phyloP scores from a whole-genome alignment of 2,888 invertebrate genomes.

The Caenorhabditis afra region DNA sequence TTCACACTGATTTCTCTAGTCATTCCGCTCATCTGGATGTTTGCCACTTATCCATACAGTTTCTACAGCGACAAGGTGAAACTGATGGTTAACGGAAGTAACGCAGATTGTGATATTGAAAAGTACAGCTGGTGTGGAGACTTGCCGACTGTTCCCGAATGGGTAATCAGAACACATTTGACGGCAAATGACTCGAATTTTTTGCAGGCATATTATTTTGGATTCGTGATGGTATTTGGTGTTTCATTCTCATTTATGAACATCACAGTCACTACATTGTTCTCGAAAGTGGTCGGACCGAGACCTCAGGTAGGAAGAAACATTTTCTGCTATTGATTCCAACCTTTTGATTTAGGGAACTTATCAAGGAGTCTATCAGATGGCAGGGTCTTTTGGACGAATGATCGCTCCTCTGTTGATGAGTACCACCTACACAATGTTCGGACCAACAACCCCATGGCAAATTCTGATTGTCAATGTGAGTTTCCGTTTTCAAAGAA shows the following conservation, averaged over 20 bases:
- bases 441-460: slow-evolving; percentile 53
- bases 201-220: slow-evolving; percentile 53
- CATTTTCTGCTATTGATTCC: too few species aligned
- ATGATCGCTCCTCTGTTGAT: slow-evolving; percentile 54
- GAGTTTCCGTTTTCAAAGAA: too few species aligned
- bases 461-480: slow-evolving; percentile 45
- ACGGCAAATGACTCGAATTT: neutral
- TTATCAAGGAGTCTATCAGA: slow-evolving; percentile 65
- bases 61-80: slow-evolving; percentile 45
- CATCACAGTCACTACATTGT: slow-evolving; percentile 62
- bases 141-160: slow-evolving; percentile 29
- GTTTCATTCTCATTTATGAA: slow-evolving; percentile 59
- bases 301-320: slow-evolving; percentile 43
- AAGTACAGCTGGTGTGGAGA: slow-evolving; percentile 60
- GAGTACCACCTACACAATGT: slow-evolving; percentile 44
- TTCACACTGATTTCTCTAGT: slow-evolving; percentile 37
- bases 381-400: slow-evolving; percentile 61
- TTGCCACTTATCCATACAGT: slow-evolving; percentile 42
- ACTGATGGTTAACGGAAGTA: slow-evolving; percentile 37
- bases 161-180: slow-evolving; percentile 9
- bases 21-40: slow-evolving; percentile 33
- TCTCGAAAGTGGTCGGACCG: slow-evolving; percentile 63
- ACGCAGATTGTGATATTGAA: slow-evolving; percentile 56
- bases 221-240: slow-evolving; percentile 62
- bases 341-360: slow-evolving; percentile 45